A percentile compares a stretch with the other conserved stretches of the same genome.
These are phyloP conservation scores for Rhopilema esculentum DNA, from an alignment of 30 jellyfish, hydroid and myxozoan species.

Conservation along the genomic window DNA sequence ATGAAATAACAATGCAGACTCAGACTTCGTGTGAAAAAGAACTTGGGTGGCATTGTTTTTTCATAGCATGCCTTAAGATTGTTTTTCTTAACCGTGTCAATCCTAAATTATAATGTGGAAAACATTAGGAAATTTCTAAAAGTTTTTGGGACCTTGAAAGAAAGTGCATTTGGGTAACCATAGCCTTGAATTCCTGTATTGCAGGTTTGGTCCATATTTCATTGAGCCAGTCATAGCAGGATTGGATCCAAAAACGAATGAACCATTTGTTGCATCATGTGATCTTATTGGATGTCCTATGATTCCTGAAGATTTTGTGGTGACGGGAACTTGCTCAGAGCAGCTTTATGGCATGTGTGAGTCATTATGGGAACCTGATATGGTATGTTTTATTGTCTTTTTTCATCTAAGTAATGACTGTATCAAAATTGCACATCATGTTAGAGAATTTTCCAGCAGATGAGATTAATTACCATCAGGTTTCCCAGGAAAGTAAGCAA, in stretches of 20 bases:
- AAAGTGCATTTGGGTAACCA: not conserved
- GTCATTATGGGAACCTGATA: constrained; percentile 94
- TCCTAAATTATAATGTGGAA: too few relatives aligned
- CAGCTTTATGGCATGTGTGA: constrained; percentile 98
- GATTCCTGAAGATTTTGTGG: constrained; percentile 96
- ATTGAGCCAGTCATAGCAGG: constrained; percentile 96
- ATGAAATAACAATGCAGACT: too few relatives aligned
- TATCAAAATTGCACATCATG: not conserved
- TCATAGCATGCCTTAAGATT: too few relatives aligned
- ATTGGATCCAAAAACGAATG: constrained; percentile 88
- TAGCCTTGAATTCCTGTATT: not conserved
- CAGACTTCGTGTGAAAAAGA: too few relatives aligned
- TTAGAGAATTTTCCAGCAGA: too few relatives aligned
- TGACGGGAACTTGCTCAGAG: constrained; percentile 90
- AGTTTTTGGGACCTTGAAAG: too few relatives aligned
- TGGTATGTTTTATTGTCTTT: constrained; percentile 32
- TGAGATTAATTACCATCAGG: too few relatives aligned
- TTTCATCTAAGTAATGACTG: not conserved
- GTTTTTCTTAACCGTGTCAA: too few relatives aligned
- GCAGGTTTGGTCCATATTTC: constrained; percentile 97
- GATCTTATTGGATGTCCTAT: constrained; percentile 95
- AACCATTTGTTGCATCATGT: constrained; percentile 90
- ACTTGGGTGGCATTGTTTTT: too few relatives aligned
- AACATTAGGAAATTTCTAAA: too few relatives aligned
- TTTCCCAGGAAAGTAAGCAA: too few relatives aligned